Conservation (phyloP, 2,888 invertebrate species). For the Buathra laborator region DNA sequence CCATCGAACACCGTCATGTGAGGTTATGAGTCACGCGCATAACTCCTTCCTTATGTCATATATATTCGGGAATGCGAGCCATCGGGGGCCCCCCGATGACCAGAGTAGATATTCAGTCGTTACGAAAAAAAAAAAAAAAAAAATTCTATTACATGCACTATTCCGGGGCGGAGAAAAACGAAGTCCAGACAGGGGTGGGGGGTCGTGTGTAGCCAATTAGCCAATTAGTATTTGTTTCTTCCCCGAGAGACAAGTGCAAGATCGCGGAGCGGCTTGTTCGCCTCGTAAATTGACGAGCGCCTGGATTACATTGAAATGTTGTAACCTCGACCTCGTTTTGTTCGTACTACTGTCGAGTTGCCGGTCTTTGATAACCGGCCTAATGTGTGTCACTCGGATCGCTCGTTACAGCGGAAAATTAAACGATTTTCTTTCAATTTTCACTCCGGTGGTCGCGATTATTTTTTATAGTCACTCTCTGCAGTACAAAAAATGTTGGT, state of each 20-base stretch:
- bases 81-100: slow-evolving; percentile 27
- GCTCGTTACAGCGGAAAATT: not conserved
- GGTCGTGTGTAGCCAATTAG: not conserved
- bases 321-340: slow-evolving; percentile 65
- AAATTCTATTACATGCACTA: not conserved
- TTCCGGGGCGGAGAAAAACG: not conserved
- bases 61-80: slow-evolving; percentile 37
- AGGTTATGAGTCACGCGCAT: slow-evolving; percentile 66
- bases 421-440: not conserved
- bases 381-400: not conserved
- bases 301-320: slow-evolving; percentile 45
- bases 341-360: slow-evolving; percentile 8
- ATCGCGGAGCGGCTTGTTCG: slow-evolving; percentile 46
- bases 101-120: not conserved
- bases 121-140: slow-evolving; percentile 3
- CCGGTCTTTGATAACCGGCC: slow-evolving; percentile 18
- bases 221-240: not conserved
- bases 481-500: too few relatives aligned
- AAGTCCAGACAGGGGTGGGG: not conserved
- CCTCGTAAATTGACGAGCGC: slow-evolving; percentile 51
- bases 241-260: slow-evolving; percentile 1
- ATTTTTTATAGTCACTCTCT: too few relatives aligned
- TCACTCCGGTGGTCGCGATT: too few relatives aligned
- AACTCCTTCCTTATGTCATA: slow-evolving; percentile 78
- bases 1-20: slow-evolving; percentile 47